Conservation (phyloP, 30 jellyfish, hydroid and myxozoan species). For the Nemopilema nomurai region DNA sequence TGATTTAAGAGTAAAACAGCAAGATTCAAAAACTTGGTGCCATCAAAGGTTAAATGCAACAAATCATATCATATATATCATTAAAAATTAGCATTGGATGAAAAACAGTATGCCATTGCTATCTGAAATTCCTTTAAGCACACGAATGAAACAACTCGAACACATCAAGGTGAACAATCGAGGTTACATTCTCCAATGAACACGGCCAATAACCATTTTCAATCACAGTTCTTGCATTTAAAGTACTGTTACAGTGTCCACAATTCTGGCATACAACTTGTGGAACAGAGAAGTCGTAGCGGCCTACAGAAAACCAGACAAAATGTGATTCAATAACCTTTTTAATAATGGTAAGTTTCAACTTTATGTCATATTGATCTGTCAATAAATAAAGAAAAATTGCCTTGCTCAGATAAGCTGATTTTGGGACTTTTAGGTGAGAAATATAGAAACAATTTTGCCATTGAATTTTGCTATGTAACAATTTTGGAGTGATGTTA, state of each 20-base stretch:
- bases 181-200: slow-evolving; percentile 6
- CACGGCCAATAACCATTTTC: slow-evolving; percentile 45
- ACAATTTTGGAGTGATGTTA: not conserved
- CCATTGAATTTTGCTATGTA: not conserved
- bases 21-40: not conserved
- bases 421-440: not conserved
- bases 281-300: slow-evolving; percentile 33
- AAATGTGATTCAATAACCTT: not conserved
- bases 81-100: not conserved
- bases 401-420: not conserved
- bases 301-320: slow-evolving; percentile 7
- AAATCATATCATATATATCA: not conserved
- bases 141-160: slow-evolving; percentile 36
- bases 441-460: not conserved
- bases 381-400: not conserved
- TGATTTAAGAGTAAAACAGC: not conserved
- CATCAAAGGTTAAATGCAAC: not conserved
- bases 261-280: slow-evolving; percentile 16
- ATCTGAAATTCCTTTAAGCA: slow-evolving; percentile 17
- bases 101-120: not conserved
- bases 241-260: slow-evolving; percentile 1
- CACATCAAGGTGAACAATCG: slow-evolving; percentile 37
- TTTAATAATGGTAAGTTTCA: not conserved
- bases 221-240: slow-evolving; percentile 28
- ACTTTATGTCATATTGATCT: not conserved